These are phyloP conservation scores for Dryoscopus gambensis DNA, from an alignment of 2,113 vertebrate genomes.

Conservation along the genomic window DNA sequence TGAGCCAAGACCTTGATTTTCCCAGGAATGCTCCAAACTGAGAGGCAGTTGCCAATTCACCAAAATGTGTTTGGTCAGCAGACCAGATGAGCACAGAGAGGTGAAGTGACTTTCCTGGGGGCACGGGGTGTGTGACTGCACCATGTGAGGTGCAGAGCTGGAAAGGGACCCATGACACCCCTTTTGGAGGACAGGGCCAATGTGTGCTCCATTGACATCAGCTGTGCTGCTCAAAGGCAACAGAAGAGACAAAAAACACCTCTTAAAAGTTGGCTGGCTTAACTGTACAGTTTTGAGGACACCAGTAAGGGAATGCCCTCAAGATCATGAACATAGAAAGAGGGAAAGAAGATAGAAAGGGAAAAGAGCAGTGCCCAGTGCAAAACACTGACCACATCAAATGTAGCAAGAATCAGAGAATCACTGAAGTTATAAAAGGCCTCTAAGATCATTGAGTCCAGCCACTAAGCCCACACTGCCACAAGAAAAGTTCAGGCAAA, in stretches of 20 bases:
- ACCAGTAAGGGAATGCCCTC: background rate
- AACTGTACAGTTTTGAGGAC: background rate
- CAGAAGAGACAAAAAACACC: background rate
- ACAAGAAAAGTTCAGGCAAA: background rate
- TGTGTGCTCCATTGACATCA: background rate
- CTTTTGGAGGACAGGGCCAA: background rate
- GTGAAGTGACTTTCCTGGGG: background rate
- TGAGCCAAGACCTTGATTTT: background rate
- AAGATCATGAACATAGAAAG: background rate
- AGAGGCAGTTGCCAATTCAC: background rate
- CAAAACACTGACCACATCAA: background rate
- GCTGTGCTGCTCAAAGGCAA: background rate
- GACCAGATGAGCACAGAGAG: background rate
- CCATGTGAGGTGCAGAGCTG: background rate
- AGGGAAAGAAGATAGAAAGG: background rate
- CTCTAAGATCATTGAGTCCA: background rate
- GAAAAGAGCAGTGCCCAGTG: background rate
- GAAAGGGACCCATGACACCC: accelerated
- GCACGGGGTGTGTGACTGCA: background rate
- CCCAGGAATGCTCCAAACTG: background rate
- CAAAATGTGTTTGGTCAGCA: background rate
- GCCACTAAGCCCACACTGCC: background rate
- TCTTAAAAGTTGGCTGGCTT: background rate
- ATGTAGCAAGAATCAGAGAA: background rate
- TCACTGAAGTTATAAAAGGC: background rate